Evolutionary conservation across 2,797 vertebrate genomes (phyloP), one percentile per base, ranked within the genome.

Genomic region (Propithecus deckenii): DNA sequence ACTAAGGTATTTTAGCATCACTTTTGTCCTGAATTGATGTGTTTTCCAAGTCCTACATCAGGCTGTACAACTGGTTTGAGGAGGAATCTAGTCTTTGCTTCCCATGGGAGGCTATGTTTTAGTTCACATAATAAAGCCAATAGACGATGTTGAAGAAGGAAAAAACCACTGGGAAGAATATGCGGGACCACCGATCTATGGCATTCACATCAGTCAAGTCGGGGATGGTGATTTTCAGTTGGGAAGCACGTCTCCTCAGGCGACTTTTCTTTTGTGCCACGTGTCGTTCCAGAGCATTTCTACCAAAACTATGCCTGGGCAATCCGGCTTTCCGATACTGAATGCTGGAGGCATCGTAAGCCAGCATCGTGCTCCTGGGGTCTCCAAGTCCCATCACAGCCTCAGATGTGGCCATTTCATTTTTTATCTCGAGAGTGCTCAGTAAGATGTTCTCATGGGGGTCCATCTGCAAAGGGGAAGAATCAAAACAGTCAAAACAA

Each of bases 51-150:
- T 99, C 99, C 99, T 98, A 98, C 98, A 98, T 99, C 98, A 99
- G 98, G 97, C 99, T 98, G 98, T 98, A 99, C 98, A 99, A 98
- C 98, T 97, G 98, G 98, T 98, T 97, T 97, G 98, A 98, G 98
- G 98, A 98, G 97, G 98, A 98, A 98, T 98, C 98, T 97, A 98
- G 99, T 99, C 98, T 98, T 98, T 98, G 98, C 98, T 98, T 98
- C 96, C 97, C 52, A 30, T 1, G 95, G 97, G 95, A 98, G 97
- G 97, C 96, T 97, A 98, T 95, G 96, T 97, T 98, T 99, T 99
- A 99, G 98, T 99, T 99, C 99, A 99, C 98, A 95, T 99, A 99
- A 97, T 99, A 99, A 98, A 99, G 99, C 99, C 99, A 99, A 97
- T 99, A 99, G 98, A 99, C 98, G 52, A 99, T 99, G 97, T 99